Conservation (phyloP, 1,140 invertebrate species). For the Melipona quadrifasciata region DNA sequence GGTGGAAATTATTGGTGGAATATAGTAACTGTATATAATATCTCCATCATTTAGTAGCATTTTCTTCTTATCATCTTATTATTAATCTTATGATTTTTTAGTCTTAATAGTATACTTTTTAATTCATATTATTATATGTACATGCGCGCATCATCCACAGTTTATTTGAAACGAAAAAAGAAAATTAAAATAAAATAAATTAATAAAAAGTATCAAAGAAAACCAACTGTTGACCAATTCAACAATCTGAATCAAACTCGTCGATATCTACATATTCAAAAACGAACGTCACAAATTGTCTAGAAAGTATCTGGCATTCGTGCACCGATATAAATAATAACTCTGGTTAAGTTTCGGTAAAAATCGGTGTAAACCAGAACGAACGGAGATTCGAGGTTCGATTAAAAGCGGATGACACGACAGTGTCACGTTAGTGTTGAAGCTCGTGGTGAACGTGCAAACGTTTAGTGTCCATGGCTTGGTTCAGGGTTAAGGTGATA, state of each 20-base stretch:
- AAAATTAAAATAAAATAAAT: no score
- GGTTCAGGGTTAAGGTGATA: conserved; percentile 68
- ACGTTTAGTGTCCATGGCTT: conserved; percentile 16
- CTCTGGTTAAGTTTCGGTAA: background rate
- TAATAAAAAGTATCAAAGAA: background rate
- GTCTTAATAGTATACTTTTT: no score
- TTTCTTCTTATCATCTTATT: background rate
- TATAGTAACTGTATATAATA: no score
- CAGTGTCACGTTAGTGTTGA: background rate
- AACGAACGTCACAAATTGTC: background rate
- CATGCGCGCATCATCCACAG: no score
- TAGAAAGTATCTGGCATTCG: background rate
- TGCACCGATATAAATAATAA: conserved; percentile 3
- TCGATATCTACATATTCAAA: background rate
- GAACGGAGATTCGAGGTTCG: background rate
- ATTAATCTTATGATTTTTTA: no score
- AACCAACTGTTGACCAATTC: background rate
- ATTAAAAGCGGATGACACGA: background rate
- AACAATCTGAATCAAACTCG: background rate
- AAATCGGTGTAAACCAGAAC: conserved; percentile 6
- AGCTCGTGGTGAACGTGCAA: background rate
- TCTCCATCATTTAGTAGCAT: background rate
- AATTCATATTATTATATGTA: no score
- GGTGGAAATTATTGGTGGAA: background rate
- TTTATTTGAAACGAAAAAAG: no score